These are phyloP conservation scores for Apostichopus parvimensis DNA, from an alignment of 35 echinoderm and acorn worm species.

Conservation along the genomic window DNA sequence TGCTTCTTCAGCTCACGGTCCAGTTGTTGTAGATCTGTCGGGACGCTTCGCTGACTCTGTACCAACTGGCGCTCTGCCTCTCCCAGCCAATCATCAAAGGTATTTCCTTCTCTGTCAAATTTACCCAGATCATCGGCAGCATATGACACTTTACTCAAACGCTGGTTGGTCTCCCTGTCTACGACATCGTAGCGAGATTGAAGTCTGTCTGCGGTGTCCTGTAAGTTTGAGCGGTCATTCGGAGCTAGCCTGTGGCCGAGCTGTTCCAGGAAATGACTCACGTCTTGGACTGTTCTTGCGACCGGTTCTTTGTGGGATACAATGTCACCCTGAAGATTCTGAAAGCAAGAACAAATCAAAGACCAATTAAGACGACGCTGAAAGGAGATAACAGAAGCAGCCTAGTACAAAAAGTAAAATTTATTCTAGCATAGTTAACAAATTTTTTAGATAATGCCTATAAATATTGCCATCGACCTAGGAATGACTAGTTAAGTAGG, in stretches of 20 bases:
- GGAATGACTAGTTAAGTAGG: too few species aligned
- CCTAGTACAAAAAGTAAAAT: too few species aligned
- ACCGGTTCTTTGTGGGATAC: conserved; percentile 73
- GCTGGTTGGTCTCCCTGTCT: conserved; percentile 56
- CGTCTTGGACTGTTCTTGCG: conserved; percentile 69
- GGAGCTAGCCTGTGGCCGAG: conserved; percentile 66
- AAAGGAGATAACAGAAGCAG: too few species aligned
- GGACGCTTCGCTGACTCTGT: conserved; percentile 53
- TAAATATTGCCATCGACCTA: too few species aligned
- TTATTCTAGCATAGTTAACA: too few species aligned
- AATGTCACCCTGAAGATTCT: conserved; percentile 78
- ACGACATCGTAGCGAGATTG: conserved; percentile 76
- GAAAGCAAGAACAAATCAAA: not conserved
- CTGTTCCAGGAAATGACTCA: conserved; percentile 65
- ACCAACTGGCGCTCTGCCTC: conserved; percentile 60
- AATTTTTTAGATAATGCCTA: too few species aligned
- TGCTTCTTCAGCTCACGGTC: conserved; percentile 73
- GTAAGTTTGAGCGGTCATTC: conserved; percentile 64
- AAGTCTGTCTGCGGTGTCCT: conserved; percentile 61
- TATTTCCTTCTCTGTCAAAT: conserved; percentile 71
- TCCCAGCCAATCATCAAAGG: conserved; percentile 77
- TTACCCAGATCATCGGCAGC: conserved; percentile 80
- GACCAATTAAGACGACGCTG: too few species aligned
- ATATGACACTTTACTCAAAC: conserved; percentile 71
- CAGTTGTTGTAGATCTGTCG: conserved; percentile 69